Evolutionary conservation across 1,140 invertebrate species (phyloP), one percentile per base, ranked within the genome.

Genomic region (Ceratitis capitata): DNA sequence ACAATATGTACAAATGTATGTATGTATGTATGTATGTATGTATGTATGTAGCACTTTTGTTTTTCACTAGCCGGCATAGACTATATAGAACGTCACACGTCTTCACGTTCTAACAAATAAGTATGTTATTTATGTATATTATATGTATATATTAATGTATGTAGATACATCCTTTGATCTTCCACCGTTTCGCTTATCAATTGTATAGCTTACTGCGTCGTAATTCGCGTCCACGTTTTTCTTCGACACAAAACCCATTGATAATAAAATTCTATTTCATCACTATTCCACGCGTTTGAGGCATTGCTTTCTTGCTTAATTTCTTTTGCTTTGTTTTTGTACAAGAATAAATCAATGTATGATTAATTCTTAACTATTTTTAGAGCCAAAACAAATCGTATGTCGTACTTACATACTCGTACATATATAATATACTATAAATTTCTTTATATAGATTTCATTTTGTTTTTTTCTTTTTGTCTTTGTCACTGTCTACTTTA

Each of bases 361-460:
- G 61, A 69, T 69, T 69, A 69, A 69, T 69, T n/a, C 61, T n/a
- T 69, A 35, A 6, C 29, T 69, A 69, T 69, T 69, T 69, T 69
- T 69, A 69, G 32, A 69, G n/a, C n/a, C 29, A 39, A 29, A 5
- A 69, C 35, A 35, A 39, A 39, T 35, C n/a, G n/a, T 19, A 49
- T 23, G 19, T n/a, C n/a, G n/a, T 56, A 56, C 51, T 23, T n/a
- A n/a, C n/a, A n/a, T 53, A 47, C 45, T 16, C 16, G 19, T 53
- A 53, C 19, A 53, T 19, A 53, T 53, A 16, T 19, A n/a, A n/a
- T n/a, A n/a, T n/a, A n/a, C n/a, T n/a, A 19, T 53, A 53, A 29
- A 5, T 32, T 2, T 29, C 26, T 61, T 26, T 61, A 16, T 26
- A 29, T 32, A 29, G 12, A 61, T 61, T 61, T 61, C 10, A 1